A percentile compares a stretch with the other conserved stretches of the same genome.
These are phyloP conservation scores for Isichthys henryi DNA, from an alignment of 2,113 vertebrate species.

Conservation along the genomic window DNA sequence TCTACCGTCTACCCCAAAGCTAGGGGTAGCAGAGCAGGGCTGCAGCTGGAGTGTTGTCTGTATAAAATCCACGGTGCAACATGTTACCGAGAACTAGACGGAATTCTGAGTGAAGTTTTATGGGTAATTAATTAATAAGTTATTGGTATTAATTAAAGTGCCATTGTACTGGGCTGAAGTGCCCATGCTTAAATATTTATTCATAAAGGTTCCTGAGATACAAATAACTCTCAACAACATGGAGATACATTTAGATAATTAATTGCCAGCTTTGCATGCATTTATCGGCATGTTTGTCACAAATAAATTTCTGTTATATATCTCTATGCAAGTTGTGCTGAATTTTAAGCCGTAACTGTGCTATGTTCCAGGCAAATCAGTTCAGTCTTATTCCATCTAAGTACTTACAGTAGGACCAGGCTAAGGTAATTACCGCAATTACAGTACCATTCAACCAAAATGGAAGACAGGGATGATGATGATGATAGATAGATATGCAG, in stretches of 20 bases:
- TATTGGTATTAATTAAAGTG: background rate
- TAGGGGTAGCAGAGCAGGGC: background rate
- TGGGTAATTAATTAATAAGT: background rate
- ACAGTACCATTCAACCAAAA: background rate
- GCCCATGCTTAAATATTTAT: background rate
- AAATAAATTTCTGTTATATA: background rate
- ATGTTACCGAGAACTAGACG: background rate
- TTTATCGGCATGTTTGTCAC: background rate
- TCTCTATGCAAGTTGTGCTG: background rate
- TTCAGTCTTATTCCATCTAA: background rate
- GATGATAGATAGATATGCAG: background rate
- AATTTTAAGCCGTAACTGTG: background rate
- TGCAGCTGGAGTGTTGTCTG: background rate
- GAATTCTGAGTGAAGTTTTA: background rate
- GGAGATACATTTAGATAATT: background rate
- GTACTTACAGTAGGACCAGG: background rate
- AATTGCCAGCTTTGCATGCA: background rate
- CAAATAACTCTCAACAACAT: background rate
- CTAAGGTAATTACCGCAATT: background rate
- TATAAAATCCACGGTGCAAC: background rate
- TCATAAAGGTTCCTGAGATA: background rate
- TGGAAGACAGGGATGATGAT: background rate
- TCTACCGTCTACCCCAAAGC: background rate
- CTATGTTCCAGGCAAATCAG: background rate
- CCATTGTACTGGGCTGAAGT: background rate